Base-by-base conservation (phyloP, 2,797 vertebrate species). In the Sus cebifrons region DNA sequence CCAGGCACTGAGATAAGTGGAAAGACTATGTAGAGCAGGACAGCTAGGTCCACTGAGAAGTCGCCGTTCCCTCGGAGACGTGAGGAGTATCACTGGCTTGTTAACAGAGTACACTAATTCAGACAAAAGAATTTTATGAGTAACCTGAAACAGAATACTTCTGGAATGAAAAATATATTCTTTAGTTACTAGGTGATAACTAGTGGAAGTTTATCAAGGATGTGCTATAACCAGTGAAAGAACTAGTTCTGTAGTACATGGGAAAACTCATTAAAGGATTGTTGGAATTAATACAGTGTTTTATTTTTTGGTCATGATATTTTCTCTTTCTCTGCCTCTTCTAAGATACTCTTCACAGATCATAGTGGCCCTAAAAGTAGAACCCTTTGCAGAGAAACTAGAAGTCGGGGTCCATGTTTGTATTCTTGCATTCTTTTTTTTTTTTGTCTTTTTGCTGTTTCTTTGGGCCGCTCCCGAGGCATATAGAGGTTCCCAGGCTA, bases 71-170 rank as follows among this genome's bases (percentile, higher is more conserved):
- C 56, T 68, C n/a, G 58, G 64, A 73, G 21, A 83, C 67, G 36
- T 83, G 65, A 86, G 83, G 77, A 88, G 40, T 68, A 36, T 20
- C 65, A 91, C 60, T 83, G 62, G 54, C 74, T 83, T 92, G 85
- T 91, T 95, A 36, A 88, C 14, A 93, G 44, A 36, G 36, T 56
- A 60, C 14, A 54, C 60, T 96, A 64, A 64, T 86, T 89, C 73
- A 17, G 36, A 58, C 54, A 91, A 89, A 75, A 82, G 17, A 89
- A 49, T 89, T 79, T 93, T 77, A 77, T 65, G 21, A 89, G 64
- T 84, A 96, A 2, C n/a, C 74, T 77, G 65, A 86, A 86, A 90
- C 7, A 94, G 20, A 95, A 29, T 94, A 85, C 68, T 77, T 56
- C 3, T 77, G 2, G 18, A 96, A 74, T 79, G 56, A 75, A 87